Evolutionary conservation across 2,797 vertebrate species (phyloP).

Genomic region (Aratinga solstitialis): DNA sequence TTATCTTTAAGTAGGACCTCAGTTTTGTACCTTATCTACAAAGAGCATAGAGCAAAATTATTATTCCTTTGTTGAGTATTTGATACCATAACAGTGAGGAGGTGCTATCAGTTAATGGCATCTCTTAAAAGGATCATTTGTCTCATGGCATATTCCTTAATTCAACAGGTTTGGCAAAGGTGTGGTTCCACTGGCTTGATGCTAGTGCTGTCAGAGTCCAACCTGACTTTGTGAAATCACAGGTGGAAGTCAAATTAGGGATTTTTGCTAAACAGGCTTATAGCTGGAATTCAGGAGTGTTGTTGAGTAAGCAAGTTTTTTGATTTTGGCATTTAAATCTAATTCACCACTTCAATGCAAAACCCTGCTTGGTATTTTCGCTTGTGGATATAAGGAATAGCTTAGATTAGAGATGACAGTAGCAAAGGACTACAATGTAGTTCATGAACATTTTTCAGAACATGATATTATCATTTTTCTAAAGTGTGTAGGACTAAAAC

Average conservation of each 20-base stretch:
- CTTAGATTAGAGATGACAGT: neutral
- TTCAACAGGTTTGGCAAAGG: slow-evolving; percentile 12
- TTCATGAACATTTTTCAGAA: neutral
- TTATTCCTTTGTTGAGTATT: neutral
- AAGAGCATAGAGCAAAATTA: neutral
- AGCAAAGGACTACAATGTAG: neutral
- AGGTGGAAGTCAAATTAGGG: neutral
- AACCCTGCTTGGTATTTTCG: neutral
- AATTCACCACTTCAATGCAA: neutral
- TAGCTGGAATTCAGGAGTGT: neutral
- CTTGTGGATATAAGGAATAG: neutral
- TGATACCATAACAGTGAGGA: neutral
- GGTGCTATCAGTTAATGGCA: neutral
- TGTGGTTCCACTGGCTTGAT: neutral
- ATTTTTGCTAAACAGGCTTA: neutral
- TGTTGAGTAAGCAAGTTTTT: neutral
- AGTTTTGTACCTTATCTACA: neutral
- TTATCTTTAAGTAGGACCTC: neutral
- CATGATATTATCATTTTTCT: neutral
- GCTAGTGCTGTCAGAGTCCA: neutral
- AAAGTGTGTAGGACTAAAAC: neutral
- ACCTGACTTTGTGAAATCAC: neutral
- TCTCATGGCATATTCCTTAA: neutral
- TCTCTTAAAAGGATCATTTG: neutral
- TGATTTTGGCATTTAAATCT: neutral